phyloP scores from a whole-genome alignment of 2,888 invertebrate genomes.

The Sminthurinus aureus region DNA sequence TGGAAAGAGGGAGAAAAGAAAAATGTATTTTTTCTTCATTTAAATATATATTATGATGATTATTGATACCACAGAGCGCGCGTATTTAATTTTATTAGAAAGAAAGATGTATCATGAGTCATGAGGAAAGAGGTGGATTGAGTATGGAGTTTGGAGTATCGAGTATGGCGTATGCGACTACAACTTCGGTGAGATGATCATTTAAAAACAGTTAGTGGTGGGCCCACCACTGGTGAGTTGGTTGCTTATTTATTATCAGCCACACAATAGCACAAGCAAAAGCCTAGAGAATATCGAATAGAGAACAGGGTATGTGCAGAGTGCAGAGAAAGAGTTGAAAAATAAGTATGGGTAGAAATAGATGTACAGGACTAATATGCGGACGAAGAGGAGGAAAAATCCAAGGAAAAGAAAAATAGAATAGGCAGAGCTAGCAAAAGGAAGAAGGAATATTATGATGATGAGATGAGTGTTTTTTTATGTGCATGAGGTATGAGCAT shows the following conservation, averaged over 20 bases:
- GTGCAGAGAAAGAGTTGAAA: background rate
- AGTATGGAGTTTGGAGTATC: background rate
- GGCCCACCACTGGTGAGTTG: constrained; percentile 20
- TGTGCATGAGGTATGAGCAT: background rate
- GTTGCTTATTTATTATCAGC: constrained; percentile 32
- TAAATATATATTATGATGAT: too few relatives aligned
- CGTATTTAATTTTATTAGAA: background rate
- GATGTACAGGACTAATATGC: too few relatives aligned
- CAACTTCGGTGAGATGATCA: constrained; percentile 31
- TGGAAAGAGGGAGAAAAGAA: background rate
- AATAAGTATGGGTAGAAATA: background rate
- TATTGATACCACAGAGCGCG: background rate
- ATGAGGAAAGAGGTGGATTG: constrained; percentile 24
- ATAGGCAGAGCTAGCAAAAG: background rate
- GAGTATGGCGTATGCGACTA: background rate
- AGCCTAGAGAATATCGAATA: background rate
- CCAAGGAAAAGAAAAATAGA: background rate
- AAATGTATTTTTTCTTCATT: too few relatives aligned
- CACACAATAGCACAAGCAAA: constrained; percentile 29
- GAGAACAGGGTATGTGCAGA: too few relatives aligned
- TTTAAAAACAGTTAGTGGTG: constrained; percentile 33
- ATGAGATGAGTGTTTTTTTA: constrained; percentile 10
- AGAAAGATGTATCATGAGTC: background rate
- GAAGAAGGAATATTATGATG: background rate
- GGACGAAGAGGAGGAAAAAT: background rate